Evolutionary conservation across 2,888 invertebrate species (phyloP).

Genomic region (Hymenopus coronatus): DNA sequence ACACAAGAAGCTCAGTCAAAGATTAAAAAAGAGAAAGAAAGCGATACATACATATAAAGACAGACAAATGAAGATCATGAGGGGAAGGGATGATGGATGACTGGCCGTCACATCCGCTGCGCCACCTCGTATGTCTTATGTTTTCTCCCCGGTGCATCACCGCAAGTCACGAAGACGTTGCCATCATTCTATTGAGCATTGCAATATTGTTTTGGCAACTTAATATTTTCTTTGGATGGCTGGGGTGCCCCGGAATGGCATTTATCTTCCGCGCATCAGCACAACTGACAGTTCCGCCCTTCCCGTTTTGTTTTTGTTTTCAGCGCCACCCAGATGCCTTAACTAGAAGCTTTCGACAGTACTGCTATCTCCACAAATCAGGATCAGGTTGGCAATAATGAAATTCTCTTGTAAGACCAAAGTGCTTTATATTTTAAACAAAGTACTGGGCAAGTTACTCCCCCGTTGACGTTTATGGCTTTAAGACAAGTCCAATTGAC

Average conservation of each 20-base stretch:
- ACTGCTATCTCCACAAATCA: neutral
- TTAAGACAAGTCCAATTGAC: no score
- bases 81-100: conserved; percentile 12
- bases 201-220: neutral
- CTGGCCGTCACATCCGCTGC: conserved; percentile 11
- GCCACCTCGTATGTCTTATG: conserved; percentile 9
- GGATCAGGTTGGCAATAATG: neutral
- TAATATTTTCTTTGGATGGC: neutral
- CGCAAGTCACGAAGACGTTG: neutral
- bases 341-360: neutral
- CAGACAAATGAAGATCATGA: conserved; percentile 17
- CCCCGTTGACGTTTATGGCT: no score
- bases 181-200: neutral
- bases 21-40: neutral
- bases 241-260: neutral
- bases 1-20: neutral
- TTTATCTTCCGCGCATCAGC: neutral
- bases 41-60: conserved; percentile 15
- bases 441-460: no score
- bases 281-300: neutral
- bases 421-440: no score
- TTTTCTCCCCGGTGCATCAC: conserved; percentile 2
- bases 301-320: neutral
- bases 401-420: neutral
- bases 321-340: neutral